Evolutionary conservation across 2,113 vertebrate genomes (phyloP).

Genomic region (Sardina pilchardus): DNA sequence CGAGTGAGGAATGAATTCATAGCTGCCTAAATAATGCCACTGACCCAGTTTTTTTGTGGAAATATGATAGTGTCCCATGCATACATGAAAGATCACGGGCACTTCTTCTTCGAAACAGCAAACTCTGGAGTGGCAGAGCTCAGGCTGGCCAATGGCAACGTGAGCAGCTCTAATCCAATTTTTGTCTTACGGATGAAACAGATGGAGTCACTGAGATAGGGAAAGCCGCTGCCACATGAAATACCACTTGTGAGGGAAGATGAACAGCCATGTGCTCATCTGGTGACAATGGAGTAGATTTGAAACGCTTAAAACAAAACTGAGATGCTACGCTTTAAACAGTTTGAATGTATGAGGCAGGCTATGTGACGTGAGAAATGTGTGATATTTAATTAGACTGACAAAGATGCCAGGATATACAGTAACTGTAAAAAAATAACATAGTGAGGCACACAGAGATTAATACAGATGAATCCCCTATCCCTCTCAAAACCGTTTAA

Average conservation of each 20-base stretch:
- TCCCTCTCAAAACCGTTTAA: neutral
- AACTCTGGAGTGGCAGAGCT: conserved; percentile 50
- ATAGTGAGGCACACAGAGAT: neutral
- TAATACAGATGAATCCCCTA: neutral
- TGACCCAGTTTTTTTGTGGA: neutral
- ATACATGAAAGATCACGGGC: neutral
- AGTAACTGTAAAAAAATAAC: neutral
- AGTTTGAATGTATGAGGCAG: neutral
- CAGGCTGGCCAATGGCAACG: conserved; percentile 48
- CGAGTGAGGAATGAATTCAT: neutral
- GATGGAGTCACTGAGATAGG: conserved; percentile 34
- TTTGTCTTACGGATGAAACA: conserved; percentile 57
- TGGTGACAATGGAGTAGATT: neutral
- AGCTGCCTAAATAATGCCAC: neutral
- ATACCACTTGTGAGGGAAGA: neutral
- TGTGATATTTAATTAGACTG: conserved; percentile 20
- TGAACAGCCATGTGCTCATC: neutral
- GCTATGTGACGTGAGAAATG: neutral
- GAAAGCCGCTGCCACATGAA: neutral
- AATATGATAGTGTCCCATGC: neutral
- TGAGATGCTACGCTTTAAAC: neutral
- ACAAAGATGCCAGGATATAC: conserved; percentile 35
- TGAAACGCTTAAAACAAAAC: neutral
- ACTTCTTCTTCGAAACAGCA: neutral
- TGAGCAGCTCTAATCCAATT: conserved; percentile 61